phyloP scores from a whole-genome alignment of 2,113 vertebrate genomes.

The Crotophaga sulcirostris region DNA sequence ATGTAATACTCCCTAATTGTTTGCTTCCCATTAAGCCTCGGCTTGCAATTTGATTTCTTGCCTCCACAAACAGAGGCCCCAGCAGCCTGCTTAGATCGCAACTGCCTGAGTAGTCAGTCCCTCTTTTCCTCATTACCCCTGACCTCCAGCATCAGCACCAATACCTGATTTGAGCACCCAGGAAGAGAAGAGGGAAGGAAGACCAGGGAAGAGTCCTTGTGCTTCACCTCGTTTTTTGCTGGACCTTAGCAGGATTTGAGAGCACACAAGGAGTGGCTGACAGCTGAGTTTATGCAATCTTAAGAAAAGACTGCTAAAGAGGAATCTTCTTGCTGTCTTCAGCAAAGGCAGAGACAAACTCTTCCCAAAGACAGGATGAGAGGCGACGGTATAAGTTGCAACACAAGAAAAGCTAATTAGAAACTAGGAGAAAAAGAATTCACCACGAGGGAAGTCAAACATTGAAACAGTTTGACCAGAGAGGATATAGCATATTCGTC shows the following conservation, averaged over 20 bases:
- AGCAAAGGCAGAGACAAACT: not conserved
- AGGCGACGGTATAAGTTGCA: not conserved
- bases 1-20: not conserved
- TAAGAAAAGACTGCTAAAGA: not conserved
- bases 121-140: not conserved
- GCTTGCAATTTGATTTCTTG: not conserved
- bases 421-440: not conserved
- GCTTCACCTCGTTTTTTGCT: not conserved
- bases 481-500: not conserved
- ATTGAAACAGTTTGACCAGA: not conserved
- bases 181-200: not conserved
- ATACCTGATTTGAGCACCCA: not conserved
- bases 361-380: not conserved
- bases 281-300: not conserved
- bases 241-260: not conserved
- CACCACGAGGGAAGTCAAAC: not conserved
- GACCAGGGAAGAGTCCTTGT: not conserved
- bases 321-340: not conserved
- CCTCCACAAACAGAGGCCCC: not conserved
- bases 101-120: not conserved
- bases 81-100: not conserved
- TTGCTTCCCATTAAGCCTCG: not conserved
- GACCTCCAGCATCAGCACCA: not conserved
- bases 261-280: not conserved
- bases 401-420: not conserved